These are phyloP conservation scores for Stylophora pistillata DNA, from an alignment of 64 coral and sea anemone species.

Conservation along the genomic window DNA sequence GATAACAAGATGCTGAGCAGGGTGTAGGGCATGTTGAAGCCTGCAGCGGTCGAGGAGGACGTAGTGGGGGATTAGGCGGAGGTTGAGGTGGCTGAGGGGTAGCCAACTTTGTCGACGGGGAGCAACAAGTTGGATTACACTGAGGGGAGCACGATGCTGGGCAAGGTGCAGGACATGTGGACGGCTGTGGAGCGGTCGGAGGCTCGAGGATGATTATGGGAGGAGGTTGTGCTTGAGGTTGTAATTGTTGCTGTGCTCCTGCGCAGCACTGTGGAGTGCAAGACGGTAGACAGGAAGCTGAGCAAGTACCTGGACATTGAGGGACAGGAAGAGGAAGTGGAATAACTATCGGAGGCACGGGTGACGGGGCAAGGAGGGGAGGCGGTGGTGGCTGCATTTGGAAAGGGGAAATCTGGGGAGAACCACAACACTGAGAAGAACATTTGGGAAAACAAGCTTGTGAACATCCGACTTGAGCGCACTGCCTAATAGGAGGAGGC, in stretches of 20 bases:
- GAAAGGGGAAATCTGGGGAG: background rate
- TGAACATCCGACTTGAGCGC: constrained; percentile 32
- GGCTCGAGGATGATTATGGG: constrained; percentile 21
- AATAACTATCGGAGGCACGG: constrained; percentile 21
- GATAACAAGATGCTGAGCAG: constrained; percentile 45
- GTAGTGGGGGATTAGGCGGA: background rate
- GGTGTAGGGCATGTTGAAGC: constrained; percentile 13
- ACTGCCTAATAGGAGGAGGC: background rate
- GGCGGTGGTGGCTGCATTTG: background rate
- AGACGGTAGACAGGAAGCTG: constrained; percentile 25
- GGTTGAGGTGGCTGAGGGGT: background rate
- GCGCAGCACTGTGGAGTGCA: constrained; percentile 46
- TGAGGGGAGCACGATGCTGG: constrained; percentile 40
- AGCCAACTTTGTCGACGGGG: background rate
- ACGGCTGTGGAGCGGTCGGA: constrained; percentile 1
- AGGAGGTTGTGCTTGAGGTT: background rate
- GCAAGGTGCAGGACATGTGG: constrained; percentile 32
- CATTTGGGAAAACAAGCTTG: constrained; percentile 46
- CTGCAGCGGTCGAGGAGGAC: background rate
- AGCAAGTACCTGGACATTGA: constrained; percentile 24
- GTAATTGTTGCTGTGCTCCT: background rate
- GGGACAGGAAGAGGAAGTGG: constrained; percentile 3
- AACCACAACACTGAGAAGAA: constrained; percentile 33
- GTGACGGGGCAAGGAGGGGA: background rate
- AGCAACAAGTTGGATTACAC: constrained; percentile 26